Conservation (phyloP, 2,888 invertebrate genomes). For the Clusia tigrina region DNA sequence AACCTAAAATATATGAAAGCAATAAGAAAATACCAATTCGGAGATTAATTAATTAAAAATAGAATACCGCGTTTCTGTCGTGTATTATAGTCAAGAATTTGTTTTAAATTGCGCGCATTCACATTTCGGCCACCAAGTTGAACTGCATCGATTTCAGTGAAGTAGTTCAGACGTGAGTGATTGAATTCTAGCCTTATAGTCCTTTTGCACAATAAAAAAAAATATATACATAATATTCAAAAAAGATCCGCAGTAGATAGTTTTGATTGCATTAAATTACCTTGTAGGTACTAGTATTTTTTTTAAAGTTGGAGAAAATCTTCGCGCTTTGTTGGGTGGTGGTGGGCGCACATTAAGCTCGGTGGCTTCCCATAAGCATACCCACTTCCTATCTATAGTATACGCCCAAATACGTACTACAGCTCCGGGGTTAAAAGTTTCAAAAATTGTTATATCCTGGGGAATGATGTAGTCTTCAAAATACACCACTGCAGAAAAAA, state of each 20-base stretch:
- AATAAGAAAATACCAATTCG: neutral
- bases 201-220: slow-evolving; percentile 65
- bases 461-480: slow-evolving; percentile 63
- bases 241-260: neutral
- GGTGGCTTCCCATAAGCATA: slow-evolving; percentile 77
- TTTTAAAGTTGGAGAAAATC: slow-evolving; percentile 78
- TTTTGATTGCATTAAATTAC: slow-evolving; percentile 62
- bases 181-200: slow-evolving; percentile 86
- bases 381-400: slow-evolving; percentile 69
- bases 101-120: slow-evolving; percentile 48
- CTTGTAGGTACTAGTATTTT: slow-evolving; percentile 68
- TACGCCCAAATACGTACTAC: slow-evolving; percentile 82
- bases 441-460: slow-evolving; percentile 74
- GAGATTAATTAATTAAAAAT: neutral
- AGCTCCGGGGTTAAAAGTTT: slow-evolving; percentile 87
- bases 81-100: slow-evolving; percentile 45
- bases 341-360: slow-evolving; percentile 36
- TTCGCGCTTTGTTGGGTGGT: slow-evolving; percentile 68
- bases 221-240: slow-evolving; percentile 21
- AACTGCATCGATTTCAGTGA: slow-evolving; percentile 88
- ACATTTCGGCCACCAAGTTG: slow-evolving; percentile 74
- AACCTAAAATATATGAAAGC: slow-evolving; percentile 40
- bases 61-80: too few relatives aligned
- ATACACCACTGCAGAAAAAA: slow-evolving; percentile 52
- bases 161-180: slow-evolving; percentile 81